A percentile compares a stretch with the other conserved stretches of the same genome.
Conservation (phyloP, 2,797 vertebrate genomes). For the Novumbra hubbsi region DNA sequence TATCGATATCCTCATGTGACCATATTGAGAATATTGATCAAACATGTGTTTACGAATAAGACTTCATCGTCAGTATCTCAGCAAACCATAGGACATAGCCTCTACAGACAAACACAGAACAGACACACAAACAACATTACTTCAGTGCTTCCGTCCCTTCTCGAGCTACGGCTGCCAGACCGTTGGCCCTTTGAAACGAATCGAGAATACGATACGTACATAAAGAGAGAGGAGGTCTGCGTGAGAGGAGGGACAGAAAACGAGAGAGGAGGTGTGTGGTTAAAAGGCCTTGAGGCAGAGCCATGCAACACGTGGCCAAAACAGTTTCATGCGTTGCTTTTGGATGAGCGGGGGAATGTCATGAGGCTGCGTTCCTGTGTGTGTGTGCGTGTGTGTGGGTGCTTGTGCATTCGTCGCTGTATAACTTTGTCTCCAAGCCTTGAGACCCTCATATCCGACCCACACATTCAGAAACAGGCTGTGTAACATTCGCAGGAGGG, state of each 20-base stretch:
- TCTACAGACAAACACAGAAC: too few relatives aligned
- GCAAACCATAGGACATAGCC: too few relatives aligned
- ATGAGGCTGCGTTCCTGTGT: slow-evolving; percentile 57
- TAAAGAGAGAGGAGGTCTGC: not conserved
- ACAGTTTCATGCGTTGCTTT: slow-evolving; percentile 66
- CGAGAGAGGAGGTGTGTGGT: not conserved
- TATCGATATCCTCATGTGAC: too few relatives aligned
- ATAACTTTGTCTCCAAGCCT: slow-evolving; percentile 67
- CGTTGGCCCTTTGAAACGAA: not conserved
- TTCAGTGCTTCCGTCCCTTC: too few relatives aligned
- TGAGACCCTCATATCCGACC: slow-evolving; percentile 63
- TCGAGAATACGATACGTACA: slow-evolving; percentile 37
- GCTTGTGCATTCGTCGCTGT: too few relatives aligned
- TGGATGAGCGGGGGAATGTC: slow-evolving; percentile 68
- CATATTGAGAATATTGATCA: too few relatives aligned
- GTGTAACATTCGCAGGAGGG: not conserved
- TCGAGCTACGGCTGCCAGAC: too few relatives aligned
- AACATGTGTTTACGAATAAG: too few relatives aligned
- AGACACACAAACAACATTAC: too few relatives aligned
- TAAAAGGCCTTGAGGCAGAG: slow-evolving; percentile 47
- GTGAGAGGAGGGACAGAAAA: not conserved
- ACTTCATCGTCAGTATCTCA: too few relatives aligned
- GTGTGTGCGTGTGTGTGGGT: too few relatives aligned
- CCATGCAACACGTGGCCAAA: slow-evolving; percentile 74
- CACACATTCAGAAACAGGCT: slow-evolving; percentile 34